Conservation (phyloP, 2,797 vertebrate species). For the Ctenopoma kingsleyae region DNA sequence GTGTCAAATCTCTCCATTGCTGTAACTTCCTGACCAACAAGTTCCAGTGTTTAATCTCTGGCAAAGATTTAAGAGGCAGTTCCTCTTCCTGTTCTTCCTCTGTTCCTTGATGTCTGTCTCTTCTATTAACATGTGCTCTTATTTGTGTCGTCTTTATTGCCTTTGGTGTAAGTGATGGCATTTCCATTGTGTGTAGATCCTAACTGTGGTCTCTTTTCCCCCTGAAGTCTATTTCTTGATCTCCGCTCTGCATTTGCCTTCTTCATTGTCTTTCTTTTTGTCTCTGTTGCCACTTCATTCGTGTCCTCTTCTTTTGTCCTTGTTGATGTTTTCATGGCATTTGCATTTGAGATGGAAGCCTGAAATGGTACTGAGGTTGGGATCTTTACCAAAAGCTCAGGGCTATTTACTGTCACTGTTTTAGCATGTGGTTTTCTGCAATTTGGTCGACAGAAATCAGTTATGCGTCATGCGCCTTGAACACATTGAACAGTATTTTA, state of each 20-base stretch:
- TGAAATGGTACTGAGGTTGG: slow-evolving; percentile 3
- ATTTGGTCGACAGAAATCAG: slow-evolving; percentile 18
- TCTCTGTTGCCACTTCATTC: neutral
- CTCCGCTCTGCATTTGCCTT: neutral
- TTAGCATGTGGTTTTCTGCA: slow-evolving; percentile 14
- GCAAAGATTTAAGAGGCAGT: slow-evolving; percentile 34
- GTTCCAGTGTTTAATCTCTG: slow-evolving; percentile 38
- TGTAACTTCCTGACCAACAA: slow-evolving; percentile 27
- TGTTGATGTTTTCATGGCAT: slow-evolving; percentile 4
- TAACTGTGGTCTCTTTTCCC: slow-evolving; percentile 1
- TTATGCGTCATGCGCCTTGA: slow-evolving; percentile 3
- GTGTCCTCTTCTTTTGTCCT: neutral
- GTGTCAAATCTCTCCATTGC: slow-evolving; percentile 27
- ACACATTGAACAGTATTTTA: neutral
- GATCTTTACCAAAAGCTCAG: neutral
- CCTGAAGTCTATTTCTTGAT: slow-evolving; percentile 15
- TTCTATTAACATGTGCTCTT: neutral
- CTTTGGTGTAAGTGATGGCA: slow-evolving; percentile 10
- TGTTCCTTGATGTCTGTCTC: slow-evolving; percentile 1
- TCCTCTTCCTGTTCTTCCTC: slow-evolving; percentile 12
- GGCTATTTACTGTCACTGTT: slow-evolving; percentile 3
- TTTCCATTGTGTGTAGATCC: slow-evolving; percentile 16
- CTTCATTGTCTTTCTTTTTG: neutral
- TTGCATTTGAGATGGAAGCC: neutral
- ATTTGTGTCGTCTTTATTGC: slow-evolving; percentile 21